A percentile compares a stretch with the other conserved stretches of the same genome.
These are phyloP conservation scores for Microplitis mediator DNA, from an alignment of 1,140 invertebrate species.

Conservation along the genomic window DNA sequence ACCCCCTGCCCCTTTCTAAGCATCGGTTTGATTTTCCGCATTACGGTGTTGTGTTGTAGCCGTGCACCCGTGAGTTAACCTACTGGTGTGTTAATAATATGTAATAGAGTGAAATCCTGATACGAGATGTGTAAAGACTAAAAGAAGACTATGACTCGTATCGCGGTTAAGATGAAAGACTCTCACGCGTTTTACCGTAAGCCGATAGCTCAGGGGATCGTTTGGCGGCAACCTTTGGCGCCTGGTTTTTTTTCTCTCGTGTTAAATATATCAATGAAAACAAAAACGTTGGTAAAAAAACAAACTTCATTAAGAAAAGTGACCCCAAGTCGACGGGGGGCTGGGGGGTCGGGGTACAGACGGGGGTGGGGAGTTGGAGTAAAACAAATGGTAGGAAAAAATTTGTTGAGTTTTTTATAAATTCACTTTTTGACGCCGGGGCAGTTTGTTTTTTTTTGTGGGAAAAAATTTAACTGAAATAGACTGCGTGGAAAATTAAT, in stretches of 20 bases:
- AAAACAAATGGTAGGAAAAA: too few relatives aligned
- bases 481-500: slow-evolving; percentile 49
- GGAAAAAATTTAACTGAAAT: slow-evolving; percentile 42
- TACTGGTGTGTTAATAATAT: too few relatives aligned
- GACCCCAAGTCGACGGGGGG: slow-evolving; percentile 18
- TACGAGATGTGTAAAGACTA: slow-evolving; percentile 9
- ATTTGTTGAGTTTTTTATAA: too few relatives aligned
- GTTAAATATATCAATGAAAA: slow-evolving; percentile 19
- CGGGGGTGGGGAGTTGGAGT: too few relatives aligned
- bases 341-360: too few relatives aligned
- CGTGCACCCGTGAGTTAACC: too few relatives aligned
- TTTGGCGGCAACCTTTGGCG: slow-evolving; percentile 24
- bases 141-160: slow-evolving; percentile 27
- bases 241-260: slow-evolving; percentile 26
- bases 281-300: slow-evolving; percentile 30
- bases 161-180: slow-evolving; percentile 9
- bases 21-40: too few relatives aligned
- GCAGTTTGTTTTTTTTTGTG: background rate
- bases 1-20: too few relatives aligned
- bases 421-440: background rate
- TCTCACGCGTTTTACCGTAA: slow-evolving; percentile 34
- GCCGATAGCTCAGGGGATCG: slow-evolving; percentile 41
- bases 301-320: slow-evolving; percentile 31
- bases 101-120: slow-evolving; percentile 10
- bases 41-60: too few relatives aligned